phyloP scores from a whole-genome alignment of 2,888 invertebrate species.

The Acheta domesticus region DNA sequence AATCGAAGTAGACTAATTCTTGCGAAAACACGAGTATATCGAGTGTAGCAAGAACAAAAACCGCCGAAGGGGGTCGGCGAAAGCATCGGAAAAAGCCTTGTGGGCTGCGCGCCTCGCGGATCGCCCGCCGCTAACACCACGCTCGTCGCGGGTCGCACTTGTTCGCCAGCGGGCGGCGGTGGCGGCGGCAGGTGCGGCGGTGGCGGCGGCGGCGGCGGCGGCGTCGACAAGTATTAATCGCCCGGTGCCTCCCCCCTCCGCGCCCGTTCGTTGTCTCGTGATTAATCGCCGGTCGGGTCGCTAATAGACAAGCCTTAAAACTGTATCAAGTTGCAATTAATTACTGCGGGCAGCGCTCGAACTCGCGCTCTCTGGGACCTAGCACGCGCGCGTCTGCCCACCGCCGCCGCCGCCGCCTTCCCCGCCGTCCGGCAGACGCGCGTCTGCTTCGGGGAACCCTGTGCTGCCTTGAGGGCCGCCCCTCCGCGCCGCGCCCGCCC shows the following conservation, averaged over 20 bases:
- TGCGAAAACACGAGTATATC: too few relatives aligned
- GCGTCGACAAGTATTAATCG: conserved; percentile 18
- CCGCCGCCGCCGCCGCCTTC: not conserved
- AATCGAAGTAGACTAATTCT: too few relatives aligned
- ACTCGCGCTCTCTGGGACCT: not conserved
- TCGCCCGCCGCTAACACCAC: too few relatives aligned
- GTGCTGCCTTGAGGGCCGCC: too few relatives aligned
- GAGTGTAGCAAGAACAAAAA: too few relatives aligned
- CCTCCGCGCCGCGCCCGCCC: too few relatives aligned
- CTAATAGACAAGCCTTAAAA: conserved; percentile 18
- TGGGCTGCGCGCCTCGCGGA: too few relatives aligned
- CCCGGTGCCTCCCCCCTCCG: not conserved
- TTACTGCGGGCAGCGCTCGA: not conserved
- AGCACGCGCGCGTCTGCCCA: not conserved
- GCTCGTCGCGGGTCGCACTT: not conserved
- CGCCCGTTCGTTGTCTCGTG: conserved; percentile 5
- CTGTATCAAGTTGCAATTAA: conserved; percentile 18
- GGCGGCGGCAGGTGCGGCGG: conserved; percentile 11
- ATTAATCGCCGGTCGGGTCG: conserved; percentile 18
- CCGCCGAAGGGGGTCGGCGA: too few relatives aligned
- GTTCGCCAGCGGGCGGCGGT: conserved; percentile 3
- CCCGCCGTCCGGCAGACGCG: not conserved
- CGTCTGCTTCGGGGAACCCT: not conserved
- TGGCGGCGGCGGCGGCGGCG: not conserved
- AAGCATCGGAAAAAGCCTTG: too few relatives aligned